Conservation (phyloP, 1,140 invertebrate species). For the Lasioglossum albipes region DNA sequence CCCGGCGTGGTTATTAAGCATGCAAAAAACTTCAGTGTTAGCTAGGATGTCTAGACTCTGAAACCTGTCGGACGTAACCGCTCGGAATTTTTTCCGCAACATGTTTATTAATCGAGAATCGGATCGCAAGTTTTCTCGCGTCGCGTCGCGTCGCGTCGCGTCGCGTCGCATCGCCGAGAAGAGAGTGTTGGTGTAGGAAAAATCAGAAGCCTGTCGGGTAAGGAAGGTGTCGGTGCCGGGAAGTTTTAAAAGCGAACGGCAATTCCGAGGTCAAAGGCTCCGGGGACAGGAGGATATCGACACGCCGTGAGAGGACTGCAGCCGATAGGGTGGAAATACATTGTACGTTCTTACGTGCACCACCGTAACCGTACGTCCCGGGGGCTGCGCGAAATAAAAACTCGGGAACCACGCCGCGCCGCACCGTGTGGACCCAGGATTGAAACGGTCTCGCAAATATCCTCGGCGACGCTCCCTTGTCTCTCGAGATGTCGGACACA, state of each 20-base stretch:
- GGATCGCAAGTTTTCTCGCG: not conserved
- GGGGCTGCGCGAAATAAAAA: constrained; percentile 36
- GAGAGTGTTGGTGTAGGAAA: not conserved
- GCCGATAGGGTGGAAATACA: constrained; percentile 40
- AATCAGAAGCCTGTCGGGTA: constrained; percentile 23
- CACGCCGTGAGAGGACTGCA: constrained; percentile 40
- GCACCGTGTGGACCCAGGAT: constrained; percentile 17
- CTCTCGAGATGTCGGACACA: constrained; percentile 36
- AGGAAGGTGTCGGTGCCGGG: not conserved
- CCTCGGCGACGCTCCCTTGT: constrained; percentile 32
- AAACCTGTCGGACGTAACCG: not conserved
- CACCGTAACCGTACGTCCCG: constrained; percentile 15
- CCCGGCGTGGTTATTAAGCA: constrained; percentile 21
- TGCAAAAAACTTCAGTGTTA: constrained; percentile 4
- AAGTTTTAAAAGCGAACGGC: constrained; percentile 33
- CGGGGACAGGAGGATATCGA: constrained; percentile 39
- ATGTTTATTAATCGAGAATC: constrained; percentile 28
- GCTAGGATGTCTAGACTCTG: not conserved
- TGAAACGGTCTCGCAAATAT: constrained; percentile 50
- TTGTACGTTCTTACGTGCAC: constrained; percentile 44
- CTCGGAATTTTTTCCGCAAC: constrained; percentile 1
- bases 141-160: not conserved
- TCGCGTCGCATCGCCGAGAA: not conserved
- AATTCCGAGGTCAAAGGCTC: constrained; percentile 46
- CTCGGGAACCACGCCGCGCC: constrained; percentile 20